Conservation (phyloP, 2,888 invertebrate genomes). For the Diabrotica balteata region DNA sequence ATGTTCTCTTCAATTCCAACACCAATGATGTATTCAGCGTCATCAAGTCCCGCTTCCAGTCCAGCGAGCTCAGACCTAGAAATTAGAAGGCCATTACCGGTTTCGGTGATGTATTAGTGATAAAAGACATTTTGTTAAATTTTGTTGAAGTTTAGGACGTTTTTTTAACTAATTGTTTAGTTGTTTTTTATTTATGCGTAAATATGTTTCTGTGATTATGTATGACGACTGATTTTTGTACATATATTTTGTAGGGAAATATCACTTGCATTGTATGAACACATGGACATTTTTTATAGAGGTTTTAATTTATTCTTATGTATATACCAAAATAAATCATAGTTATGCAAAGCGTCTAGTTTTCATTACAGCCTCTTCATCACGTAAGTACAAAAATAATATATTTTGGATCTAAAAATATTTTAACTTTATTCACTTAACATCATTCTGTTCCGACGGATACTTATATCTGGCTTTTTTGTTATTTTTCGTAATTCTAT, state of each 20-base stretch:
- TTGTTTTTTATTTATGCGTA: slow-evolving; percentile 21
- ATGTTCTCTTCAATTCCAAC: slow-evolving; percentile 55
- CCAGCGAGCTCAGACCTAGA: slow-evolving; percentile 59
- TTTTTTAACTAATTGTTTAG: slow-evolving; percentile 15
- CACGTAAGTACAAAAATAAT: no score
- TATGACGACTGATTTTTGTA: slow-evolving; percentile 45
- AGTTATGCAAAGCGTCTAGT: not conserved
- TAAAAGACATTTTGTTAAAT: slow-evolving; percentile 23
- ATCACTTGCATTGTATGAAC: slow-evolving; percentile 14
- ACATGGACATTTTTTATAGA: slow-evolving; percentile 27
- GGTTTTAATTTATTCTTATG: slow-evolving; percentile 37
- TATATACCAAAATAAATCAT: slow-evolving; percentile 31
- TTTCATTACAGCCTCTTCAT: not conserved
- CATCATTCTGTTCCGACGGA: no score
- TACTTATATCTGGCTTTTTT: no score
- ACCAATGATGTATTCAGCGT: slow-evolving; percentile 58
- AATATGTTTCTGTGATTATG: slow-evolving; percentile 42
- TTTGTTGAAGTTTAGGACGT: slow-evolving; percentile 24
- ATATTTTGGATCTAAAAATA: no score
- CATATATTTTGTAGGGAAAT: slow-evolving; percentile 31
- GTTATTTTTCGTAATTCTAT: no score
- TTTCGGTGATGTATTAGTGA: slow-evolving; percentile 73
- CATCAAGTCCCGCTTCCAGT: slow-evolving; percentile 59
- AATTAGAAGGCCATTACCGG: slow-evolving; percentile 73
- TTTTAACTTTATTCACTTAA: no score